A percentile compares a stretch with the other conserved stretches of the same genome.
phyloP scores from a whole-genome alignment of 2,888 invertebrate genomes.

The Dione juno region DNA sequence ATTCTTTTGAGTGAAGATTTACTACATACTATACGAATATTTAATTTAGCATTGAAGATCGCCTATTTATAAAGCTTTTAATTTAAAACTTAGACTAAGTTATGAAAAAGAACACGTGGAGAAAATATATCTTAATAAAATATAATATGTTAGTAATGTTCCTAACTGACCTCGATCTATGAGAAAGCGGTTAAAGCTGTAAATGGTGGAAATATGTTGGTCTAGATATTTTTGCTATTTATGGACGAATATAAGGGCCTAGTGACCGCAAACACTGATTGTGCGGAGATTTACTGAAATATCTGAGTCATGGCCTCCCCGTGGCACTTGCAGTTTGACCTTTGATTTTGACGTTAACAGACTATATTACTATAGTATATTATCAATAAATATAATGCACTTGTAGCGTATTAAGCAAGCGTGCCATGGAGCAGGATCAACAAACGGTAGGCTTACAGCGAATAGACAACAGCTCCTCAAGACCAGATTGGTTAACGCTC shows the following conservation, averaged over 20 bases:
- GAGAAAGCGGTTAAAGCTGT: constrained; percentile 10
- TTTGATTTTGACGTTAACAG: constrained; percentile 1
- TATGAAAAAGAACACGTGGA: not conserved
- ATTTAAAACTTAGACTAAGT: not conserved
- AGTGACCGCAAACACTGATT: constrained; percentile 16
- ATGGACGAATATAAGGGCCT: constrained; percentile 17
- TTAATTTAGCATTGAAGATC: too few species aligned
- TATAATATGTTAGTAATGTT: constrained; percentile 12
- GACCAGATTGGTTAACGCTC: too few species aligned
- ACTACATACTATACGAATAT: too few species aligned
- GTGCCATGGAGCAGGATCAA: not conserved
- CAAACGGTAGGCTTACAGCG: too few species aligned
- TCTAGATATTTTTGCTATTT: constrained; percentile 24
- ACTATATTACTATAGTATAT: not conserved
- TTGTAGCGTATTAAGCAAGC: not conserved
- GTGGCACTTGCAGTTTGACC: not conserved
- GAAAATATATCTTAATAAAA: not conserved
- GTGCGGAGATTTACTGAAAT: not conserved
- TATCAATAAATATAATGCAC: not conserved
- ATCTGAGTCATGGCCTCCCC: not conserved
- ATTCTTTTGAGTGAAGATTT: too few species aligned
- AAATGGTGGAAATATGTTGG: constrained; percentile 9
- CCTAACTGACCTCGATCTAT: constrained; percentile 1
- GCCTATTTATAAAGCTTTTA: not conserved
- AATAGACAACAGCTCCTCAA: too few species aligned